Base-by-base conservation (phyloP, 2,797 vertebrate genomes). In the Thripadectes ignobilis region DNA sequence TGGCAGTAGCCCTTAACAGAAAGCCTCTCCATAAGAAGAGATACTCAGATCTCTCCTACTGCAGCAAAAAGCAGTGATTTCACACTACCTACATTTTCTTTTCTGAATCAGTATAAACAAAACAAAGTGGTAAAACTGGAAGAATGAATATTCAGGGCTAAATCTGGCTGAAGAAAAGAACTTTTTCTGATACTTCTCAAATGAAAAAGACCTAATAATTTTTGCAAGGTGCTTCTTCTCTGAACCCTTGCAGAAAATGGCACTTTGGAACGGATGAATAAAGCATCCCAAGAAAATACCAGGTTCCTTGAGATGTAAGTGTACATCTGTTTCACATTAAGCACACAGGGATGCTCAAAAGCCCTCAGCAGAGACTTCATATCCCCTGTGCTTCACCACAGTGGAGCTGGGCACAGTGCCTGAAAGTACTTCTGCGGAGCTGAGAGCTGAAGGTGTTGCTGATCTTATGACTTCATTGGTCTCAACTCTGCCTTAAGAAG, bases 191-290 rank as follows among this genome's bases (percentile, higher is more conserved):
- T 36, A 26, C 0, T 52, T 10, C 14, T 7, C 36, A 55, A 46
- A 9, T 29, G 2, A 76, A 72, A 66, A 55, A 48, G 14, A 48
- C 2, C 30, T 13, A 57, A 12, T 21, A 26, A 51, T 26, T 45
- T 0, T 0, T 54, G 18, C 13, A 32, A 30, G 7, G 2, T 63
- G 9, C 30, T 67, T 36, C 23, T 63, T 87, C 32, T 26, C 82
- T 20, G 20, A 76, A 45, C 14, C 34, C 46, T 20, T 85, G n/a
- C 30, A 41, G 63, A 5, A 23, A 87, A 17, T 20, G 15, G 22
- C 12, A 18, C 38, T 85, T 77, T 85, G n/a, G 29, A 77, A 83
- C 12, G 36, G 57, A 57, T 24, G 43, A 46, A 88, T 41, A 57
- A 0, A 65, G 51, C 12, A 72, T 26, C 7, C 43, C 14, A 36